These are phyloP conservation scores for Zaprionus gabonicus DNA, from an alignment of 1,140 invertebrate genomes.

Conservation along the genomic window DNA sequence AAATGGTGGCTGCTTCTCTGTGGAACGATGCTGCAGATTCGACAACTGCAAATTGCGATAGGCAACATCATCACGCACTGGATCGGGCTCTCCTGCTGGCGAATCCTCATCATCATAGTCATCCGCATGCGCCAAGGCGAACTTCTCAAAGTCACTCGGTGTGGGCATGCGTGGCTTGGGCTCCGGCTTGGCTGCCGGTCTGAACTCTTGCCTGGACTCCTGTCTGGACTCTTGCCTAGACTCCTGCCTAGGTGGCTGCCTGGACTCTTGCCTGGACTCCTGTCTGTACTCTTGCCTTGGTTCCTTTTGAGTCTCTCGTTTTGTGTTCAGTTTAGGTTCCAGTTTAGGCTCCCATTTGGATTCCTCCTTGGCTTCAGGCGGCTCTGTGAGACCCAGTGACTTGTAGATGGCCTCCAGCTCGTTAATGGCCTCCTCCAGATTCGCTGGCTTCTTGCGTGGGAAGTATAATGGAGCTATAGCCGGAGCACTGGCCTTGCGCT, in stretches of 20 bases:
- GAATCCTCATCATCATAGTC: slow-evolving; percentile 85
- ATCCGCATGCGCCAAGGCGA: slow-evolving; percentile 73
- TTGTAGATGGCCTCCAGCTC: slow-evolving; percentile 96
- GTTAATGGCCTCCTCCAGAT: slow-evolving; percentile 93
- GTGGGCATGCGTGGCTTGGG: slow-evolving; percentile 87
- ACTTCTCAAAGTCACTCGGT: slow-evolving; percentile 79
- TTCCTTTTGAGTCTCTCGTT: slow-evolving; percentile 88
- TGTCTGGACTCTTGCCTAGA: slow-evolving; percentile 87
- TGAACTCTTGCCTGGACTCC: slow-evolving; percentile 65
- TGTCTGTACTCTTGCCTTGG: slow-evolving; percentile 88
- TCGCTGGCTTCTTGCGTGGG: slow-evolving; percentile 87
- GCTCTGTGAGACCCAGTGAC: slow-evolving; percentile 91
- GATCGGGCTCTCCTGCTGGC: slow-evolving; percentile 89
- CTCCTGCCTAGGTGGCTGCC: slow-evolving; percentile 90
- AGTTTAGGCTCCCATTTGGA: slow-evolving; percentile 73
- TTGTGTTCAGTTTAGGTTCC: slow-evolving; percentile 80
- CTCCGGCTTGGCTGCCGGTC: slow-evolving; percentile 84
- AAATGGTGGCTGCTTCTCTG: slow-evolving; percentile 94
- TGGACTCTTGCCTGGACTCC: slow-evolving; percentile 88
- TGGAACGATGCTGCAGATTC: slow-evolving; percentile 89
- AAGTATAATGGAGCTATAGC: slow-evolving; percentile 61
- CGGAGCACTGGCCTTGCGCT: slow-evolving; percentile 71
- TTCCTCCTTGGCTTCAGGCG: slow-evolving; percentile 87
- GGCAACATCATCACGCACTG: slow-evolving; percentile 92
- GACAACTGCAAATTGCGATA: slow-evolving; percentile 91